Conservation (phyloP, 2,888 invertebrate genomes). For the Folsomia manolachei region DNA sequence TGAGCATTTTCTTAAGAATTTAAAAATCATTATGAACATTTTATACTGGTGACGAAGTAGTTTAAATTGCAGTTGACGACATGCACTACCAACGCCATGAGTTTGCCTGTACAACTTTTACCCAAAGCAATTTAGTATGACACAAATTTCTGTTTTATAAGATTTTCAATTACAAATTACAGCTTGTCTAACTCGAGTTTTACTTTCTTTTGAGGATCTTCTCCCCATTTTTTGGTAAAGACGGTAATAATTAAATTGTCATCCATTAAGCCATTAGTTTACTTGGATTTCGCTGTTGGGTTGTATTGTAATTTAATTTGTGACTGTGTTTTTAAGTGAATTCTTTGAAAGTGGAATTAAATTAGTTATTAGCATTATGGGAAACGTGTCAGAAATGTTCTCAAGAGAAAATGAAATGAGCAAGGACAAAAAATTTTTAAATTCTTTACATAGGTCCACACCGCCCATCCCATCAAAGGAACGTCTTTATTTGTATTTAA, state of each 20-base stretch:
- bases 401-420: not conserved
- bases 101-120: not conserved
- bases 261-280: not conserved
- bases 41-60: too few species aligned
- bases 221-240: not conserved
- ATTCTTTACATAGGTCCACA: not conserved
- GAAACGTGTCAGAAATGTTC: not conserved
- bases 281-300: not conserved
- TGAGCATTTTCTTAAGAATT: too few species aligned
- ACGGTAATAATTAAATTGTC: slow-evolving; percentile 5
- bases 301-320: not conserved
- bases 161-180: not conserved
- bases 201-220: not conserved
- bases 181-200: not conserved
- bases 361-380: not conserved
- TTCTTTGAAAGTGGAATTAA: too few species aligned
- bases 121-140: not conserved
- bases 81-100: not conserved
- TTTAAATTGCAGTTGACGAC: too few species aligned
- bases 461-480: not conserved
- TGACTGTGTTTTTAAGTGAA: not conserved
- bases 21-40: not conserved
- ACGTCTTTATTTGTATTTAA: not conserved
- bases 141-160: not conserved
- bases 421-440: too few species aligned